phyloP scores from a whole-genome alignment of 2,888 invertebrate species.

The Acronicta psi region DNA sequence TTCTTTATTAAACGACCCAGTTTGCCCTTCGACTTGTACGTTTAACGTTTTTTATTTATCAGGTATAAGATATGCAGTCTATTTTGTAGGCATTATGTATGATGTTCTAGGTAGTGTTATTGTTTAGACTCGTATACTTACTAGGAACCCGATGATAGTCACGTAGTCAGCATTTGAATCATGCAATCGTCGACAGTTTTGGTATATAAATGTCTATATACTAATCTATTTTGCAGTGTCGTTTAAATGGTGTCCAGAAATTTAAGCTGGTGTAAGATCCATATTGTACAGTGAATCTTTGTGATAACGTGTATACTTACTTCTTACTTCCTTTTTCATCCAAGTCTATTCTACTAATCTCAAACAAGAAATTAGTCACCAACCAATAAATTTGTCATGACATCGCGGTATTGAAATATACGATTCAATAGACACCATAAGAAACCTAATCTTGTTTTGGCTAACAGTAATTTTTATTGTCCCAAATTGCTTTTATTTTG shows the following conservation, averaged over 20 bases:
- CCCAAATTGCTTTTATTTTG: background rate
- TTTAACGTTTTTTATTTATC: conserved; percentile 26
- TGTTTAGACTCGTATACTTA: conserved; percentile 37
- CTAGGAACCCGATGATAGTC: conserved; percentile 30
- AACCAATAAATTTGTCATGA: background rate
- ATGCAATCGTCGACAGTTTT: conserved; percentile 22
- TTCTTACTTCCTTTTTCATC: no score
- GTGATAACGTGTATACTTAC: no score
- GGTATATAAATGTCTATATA: background rate
- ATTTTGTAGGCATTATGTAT: conserved; percentile 27
- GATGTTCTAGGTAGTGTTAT: conserved; percentile 40
- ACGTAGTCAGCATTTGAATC: conserved; percentile 31
- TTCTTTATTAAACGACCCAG: conserved; percentile 45
- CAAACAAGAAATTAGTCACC: no score
- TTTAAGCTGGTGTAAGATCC: no score
- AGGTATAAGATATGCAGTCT: conserved; percentile 17
- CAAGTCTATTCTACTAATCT: no score
- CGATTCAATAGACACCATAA: no score
- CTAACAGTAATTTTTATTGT: no score
- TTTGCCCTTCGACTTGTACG: conserved; percentile 34
- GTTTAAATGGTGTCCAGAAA: no score
- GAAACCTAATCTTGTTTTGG: background rate
- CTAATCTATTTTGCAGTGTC: no score
- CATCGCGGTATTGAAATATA: background rate
- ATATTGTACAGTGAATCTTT: no score